These are phyloP conservation scores for Trinorchestia longiramus DNA, from an alignment of 1,140 invertebrate genomes.

Conservation along the genomic window DNA sequence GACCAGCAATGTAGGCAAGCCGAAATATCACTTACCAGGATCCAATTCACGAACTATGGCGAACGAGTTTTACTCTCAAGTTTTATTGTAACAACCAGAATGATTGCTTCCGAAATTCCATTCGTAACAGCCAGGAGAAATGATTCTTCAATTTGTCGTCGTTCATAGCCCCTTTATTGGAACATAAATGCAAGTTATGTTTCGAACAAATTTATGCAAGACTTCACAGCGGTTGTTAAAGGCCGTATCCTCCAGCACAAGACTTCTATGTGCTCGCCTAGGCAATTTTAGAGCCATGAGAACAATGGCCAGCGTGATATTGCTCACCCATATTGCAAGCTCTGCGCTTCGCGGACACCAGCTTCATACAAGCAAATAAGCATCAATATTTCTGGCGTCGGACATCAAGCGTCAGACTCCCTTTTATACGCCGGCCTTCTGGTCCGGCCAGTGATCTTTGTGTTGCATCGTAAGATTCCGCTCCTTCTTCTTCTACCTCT, in stretches of 20 bases:
- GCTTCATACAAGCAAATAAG: background rate
- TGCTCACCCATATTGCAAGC: background rate
- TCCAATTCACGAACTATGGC: background rate
- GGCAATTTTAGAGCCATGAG: background rate
- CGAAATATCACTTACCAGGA: background rate
- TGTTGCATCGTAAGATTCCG: background rate
- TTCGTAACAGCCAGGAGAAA: background rate
- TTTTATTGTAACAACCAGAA: background rate
- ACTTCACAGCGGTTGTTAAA: background rate
- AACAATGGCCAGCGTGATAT: constrained; percentile 37
- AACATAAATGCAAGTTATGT: background rate
- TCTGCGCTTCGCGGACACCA: background rate
- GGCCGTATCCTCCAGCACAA: background rate
- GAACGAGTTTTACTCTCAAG: background rate
- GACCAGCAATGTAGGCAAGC: background rate
- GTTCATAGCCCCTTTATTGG: constrained; percentile 6
- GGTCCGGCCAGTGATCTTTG: background rate
- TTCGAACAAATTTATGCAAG: background rate
- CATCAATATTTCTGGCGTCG: background rate
- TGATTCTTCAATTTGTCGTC: background rate
- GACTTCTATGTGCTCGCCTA: background rate
- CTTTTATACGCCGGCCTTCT: background rate
- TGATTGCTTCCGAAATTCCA: background rate
- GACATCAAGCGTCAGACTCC: background rate
- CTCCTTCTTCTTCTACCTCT: background rate